Conservation (phyloP, 2,888 invertebrate species). For the Campoletis raptor region DNA sequence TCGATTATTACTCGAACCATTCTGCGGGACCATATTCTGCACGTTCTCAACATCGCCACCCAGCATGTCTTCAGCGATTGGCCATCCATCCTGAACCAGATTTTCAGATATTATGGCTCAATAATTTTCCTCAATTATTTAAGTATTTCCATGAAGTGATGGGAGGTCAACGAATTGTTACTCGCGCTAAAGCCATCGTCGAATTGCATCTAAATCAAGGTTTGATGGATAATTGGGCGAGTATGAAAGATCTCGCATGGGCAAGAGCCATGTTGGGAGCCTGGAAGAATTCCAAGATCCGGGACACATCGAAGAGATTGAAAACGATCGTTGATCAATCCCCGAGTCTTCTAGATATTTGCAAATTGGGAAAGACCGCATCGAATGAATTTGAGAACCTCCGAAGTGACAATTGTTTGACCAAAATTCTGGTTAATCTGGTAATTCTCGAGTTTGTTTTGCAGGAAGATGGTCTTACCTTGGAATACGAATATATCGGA, state of each 20-base stretch:
- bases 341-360: slow-evolving; percentile 26
- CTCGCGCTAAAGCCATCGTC: background rate
- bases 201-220: background rate
- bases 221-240: slow-evolving; percentile 2
- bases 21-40: slow-evolving; percentile 15
- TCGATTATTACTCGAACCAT: slow-evolving; percentile 56
- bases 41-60: slow-evolving; percentile 24
- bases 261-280: background rate
- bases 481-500: slow-evolving; percentile 51
- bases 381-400: background rate
- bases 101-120: slow-evolving; percentile 53
- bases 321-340: background rate
- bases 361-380: slow-evolving; percentile 15
- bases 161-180: background rate
- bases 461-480: slow-evolving; percentile 45
- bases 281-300: slow-evolving; percentile 22
- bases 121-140: slow-evolving; percentile 28
- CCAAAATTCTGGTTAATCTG: slow-evolving; percentile 51
- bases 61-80: slow-evolving; percentile 59
- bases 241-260: background rate
- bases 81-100: slow-evolving; percentile 43
- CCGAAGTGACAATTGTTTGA: slow-evolving; percentile 29
- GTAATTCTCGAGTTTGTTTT: slow-evolving; percentile 42
- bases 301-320: background rate
- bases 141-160: slow-evolving; percentile 28